These are phyloP conservation scores for Gila robusta DNA, from an alignment of 2,797 vertebrate genomes.

Conservation along the genomic window DNA sequence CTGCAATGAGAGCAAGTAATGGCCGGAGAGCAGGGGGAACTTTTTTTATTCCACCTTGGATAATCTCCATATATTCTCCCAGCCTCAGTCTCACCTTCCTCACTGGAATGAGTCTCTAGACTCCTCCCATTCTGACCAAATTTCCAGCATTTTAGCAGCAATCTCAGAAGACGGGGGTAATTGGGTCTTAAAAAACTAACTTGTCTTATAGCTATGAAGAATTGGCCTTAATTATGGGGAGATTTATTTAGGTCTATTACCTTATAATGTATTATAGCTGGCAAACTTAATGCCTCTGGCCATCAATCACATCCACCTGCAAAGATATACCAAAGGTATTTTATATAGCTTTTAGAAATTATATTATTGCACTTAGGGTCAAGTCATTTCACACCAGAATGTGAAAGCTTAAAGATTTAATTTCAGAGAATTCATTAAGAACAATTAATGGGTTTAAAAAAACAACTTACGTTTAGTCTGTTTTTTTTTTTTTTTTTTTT, in stretches of 20 bases:
- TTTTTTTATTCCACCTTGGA: constrained; percentile 75
- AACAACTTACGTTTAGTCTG: no score
- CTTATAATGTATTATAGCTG: constrained; percentile 82
- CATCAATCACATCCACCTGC: constrained; percentile 75
- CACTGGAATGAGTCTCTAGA: not conserved
- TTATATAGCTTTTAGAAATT: constrained; percentile 73
- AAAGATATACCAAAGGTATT: constrained; percentile 72
- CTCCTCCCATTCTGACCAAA: constrained; percentile 63
- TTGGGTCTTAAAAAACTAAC: constrained; percentile 85
- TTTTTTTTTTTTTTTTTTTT: not conserved
- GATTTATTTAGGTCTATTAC: constrained; percentile 85
- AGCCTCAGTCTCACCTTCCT: constrained; percentile 39
- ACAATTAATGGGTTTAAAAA: constrained; percentile 18
- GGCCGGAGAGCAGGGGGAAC: constrained; percentile 9
- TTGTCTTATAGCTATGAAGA: constrained; percentile 83
- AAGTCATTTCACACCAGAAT: constrained; percentile 57
- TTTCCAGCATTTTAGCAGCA: constrained; percentile 65
- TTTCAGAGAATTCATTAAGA: constrained; percentile 60
- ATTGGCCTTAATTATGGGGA: constrained; percentile 84
- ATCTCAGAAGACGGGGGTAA: constrained; percentile 77
- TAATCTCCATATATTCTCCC: constrained; percentile 72
- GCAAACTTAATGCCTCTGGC: constrained; percentile 80
- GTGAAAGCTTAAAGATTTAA: constrained; percentile 72
- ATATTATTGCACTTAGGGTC: constrained; percentile 59
- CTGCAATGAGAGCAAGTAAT: constrained; percentile 25